Evolutionary conservation across 2,113 vertebrate genomes (phyloP), one percentile per base, ranked within the genome.

Genomic region (Myrmecobius fasciatus): DNA sequence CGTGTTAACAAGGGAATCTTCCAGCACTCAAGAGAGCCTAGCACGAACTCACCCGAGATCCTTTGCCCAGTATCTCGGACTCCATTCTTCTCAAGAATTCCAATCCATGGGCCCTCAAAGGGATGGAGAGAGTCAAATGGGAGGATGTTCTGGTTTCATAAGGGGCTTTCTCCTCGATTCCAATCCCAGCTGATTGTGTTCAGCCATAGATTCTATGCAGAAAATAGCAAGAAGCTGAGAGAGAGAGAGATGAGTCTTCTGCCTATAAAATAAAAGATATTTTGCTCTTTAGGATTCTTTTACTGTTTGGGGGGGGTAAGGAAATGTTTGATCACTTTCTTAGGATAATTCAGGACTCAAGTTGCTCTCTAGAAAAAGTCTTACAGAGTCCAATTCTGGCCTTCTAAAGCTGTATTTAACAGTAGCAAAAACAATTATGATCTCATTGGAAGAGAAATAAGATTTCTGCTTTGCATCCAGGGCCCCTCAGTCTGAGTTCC

Each of bases 21-120:
- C 88, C 8, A 54, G 96, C 94, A 75, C 28, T 31, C 53, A 75
- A 75, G 52, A 31, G 88, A 95, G 7, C 28, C 1, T 83, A 83
- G n/a, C 8, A 51, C 25, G 26, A 52, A 96, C 97, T 98, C 93
- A 97, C 96, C 91, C 1, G 24, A 92, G 93, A 83, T 88, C 91
- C 92, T 91, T 17, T 28, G 88, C 36, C n/a, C 89, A 67, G 48
- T 47, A 10, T 22, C 67, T 43, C 54, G 1, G 67, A 75, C 90
- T 95, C 92, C 94, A 90, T 47, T 91, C 60, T 92, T 36, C 91
- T 51, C 94, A 60, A 83, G n/a, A 7, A 83, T 83, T 83, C 36
- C 6, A 43, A 20, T 20, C 67, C n/a, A 83, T 43, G 67, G 67
- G n/a, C 67, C 67, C 67, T 43, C n/a, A 83, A 83, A 43, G 43